Evolutionary conservation across 2,797 vertebrate species (phyloP).

Genomic region (Gymnothorax reevesii): DNA sequence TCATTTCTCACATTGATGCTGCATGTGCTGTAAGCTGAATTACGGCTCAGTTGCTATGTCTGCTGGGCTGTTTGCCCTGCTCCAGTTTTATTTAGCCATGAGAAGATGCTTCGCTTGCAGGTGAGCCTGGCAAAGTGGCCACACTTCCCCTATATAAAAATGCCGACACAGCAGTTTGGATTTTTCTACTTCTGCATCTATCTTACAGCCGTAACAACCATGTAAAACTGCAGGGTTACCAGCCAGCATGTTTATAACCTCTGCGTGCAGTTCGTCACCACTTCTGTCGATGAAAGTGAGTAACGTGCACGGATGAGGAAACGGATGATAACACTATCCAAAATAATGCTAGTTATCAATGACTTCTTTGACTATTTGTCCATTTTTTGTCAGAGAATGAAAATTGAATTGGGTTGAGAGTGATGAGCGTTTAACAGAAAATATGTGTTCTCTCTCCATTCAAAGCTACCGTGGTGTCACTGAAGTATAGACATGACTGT

Average conservation of each 20-base stretch:
- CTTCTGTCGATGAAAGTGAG: background rate
- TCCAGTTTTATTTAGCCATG: background rate
- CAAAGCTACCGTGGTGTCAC: background rate
- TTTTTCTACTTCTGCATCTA: background rate
- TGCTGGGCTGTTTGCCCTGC: background rate
- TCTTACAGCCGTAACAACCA: background rate
- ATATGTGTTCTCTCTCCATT: background rate
- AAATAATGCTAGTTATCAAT: background rate
- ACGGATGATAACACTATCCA: background rate
- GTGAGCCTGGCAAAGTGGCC: background rate
- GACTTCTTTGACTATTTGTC: background rate
- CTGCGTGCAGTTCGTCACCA: background rate
- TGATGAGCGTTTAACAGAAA: background rate
- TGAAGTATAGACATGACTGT: background rate
- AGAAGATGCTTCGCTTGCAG: background rate
- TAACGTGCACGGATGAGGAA: background rate
- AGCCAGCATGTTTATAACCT: background rate
- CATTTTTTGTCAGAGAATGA: background rate
- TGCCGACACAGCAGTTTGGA: background rate
- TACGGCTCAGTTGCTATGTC: background rate
- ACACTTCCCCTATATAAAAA: background rate
- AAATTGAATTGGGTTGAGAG: background rate
- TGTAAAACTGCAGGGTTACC: background rate
- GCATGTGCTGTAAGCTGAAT: background rate
- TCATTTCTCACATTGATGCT: too few species aligned